Conservation (phyloP, 2,888 invertebrate species). For the Troglohyphantes excavatus region DNA sequence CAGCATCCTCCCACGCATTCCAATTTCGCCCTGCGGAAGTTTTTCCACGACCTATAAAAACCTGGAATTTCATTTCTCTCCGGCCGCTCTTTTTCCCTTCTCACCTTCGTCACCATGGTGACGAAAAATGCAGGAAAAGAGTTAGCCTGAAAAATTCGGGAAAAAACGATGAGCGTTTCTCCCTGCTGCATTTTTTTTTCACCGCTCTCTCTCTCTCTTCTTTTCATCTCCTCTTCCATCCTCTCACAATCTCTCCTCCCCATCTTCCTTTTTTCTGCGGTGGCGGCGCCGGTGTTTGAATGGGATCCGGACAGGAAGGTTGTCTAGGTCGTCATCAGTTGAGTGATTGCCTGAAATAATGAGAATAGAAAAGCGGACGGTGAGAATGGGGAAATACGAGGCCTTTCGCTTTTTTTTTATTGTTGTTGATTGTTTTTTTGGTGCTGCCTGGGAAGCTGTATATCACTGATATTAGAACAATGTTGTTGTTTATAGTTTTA, state of each 20-base stretch:
- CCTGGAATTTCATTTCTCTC: slow-evolving; percentile 65
- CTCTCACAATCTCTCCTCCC: background rate
- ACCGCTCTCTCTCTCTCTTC: background rate
- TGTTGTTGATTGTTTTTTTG: slow-evolving; percentile 20
- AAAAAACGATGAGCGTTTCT: slow-evolving; percentile 15
- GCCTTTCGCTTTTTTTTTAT: background rate
- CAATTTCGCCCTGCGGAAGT: slow-evolving; percentile 31
- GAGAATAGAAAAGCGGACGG: slow-evolving; percentile 49
- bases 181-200: slow-evolving; percentile 17
- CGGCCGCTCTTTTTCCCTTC: slow-evolving; percentile 30
- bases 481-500: background rate
- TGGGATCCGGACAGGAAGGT: slow-evolving; percentile 55
- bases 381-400: slow-evolving; percentile 23
- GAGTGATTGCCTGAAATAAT: slow-evolving; percentile 72
- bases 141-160: slow-evolving; percentile 21
- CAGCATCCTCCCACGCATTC: slow-evolving; percentile 33
- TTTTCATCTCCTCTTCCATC: slow-evolving; percentile 22
- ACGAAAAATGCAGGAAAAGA: slow-evolving; percentile 31
- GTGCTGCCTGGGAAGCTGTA: slow-evolving; percentile 8
- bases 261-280: slow-evolving; percentile 14
- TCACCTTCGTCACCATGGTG: slow-evolving; percentile 54
- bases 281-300: slow-evolving; percentile 59
- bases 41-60: slow-evolving; percentile 53
- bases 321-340: slow-evolving; percentile 54
- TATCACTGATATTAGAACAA: slow-evolving; percentile 37